Conservation (phyloP, 2,888 invertebrate genomes). For the Pedicia rivosa region DNA sequence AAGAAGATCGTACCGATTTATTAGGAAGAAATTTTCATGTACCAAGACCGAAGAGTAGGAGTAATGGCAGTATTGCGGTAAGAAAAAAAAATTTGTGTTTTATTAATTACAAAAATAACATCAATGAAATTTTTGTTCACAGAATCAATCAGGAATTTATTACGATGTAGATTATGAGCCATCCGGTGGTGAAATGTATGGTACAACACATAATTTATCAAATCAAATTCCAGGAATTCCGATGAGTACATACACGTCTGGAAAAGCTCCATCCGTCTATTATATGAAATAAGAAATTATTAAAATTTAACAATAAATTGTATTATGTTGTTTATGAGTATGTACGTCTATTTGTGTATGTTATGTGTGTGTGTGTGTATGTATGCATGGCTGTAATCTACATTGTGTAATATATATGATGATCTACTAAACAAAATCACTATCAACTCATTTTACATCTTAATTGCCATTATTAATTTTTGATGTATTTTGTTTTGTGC, state of each 20-base stretch:
- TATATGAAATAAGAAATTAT: slow-evolving; percentile 24
- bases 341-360: too few relatives aligned
- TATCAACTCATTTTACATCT: too few relatives aligned
- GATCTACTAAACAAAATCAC: too few relatives aligned
- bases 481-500: too few relatives aligned
- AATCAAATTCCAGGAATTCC: slow-evolving; percentile 52
- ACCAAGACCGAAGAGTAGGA: slow-evolving; percentile 68
- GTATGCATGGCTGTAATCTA: too few relatives aligned
- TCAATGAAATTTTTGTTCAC: not conserved
- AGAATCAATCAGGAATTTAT: slow-evolving; percentile 75
- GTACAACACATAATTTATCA: slow-evolving; percentile 33
- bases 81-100: too few relatives aligned
- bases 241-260: slow-evolving; percentile 68
- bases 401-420: too few relatives aligned
- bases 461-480: too few relatives aligned
- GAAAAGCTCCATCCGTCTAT: slow-evolving; percentile 43
- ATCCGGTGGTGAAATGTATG: slow-evolving; percentile 35
- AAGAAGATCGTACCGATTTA: slow-evolving; percentile 62
- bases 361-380: not conserved
- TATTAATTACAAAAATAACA: not conserved
- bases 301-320: too few relatives aligned
- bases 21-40: slow-evolving; percentile 57
- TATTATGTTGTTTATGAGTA: too few relatives aligned
- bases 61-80: slow-evolving; percentile 39
- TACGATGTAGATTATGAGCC: slow-evolving; percentile 79